phyloP scores from a whole-genome alignment of 2,888 invertebrate species.

The Leucophenga montana region DNA sequence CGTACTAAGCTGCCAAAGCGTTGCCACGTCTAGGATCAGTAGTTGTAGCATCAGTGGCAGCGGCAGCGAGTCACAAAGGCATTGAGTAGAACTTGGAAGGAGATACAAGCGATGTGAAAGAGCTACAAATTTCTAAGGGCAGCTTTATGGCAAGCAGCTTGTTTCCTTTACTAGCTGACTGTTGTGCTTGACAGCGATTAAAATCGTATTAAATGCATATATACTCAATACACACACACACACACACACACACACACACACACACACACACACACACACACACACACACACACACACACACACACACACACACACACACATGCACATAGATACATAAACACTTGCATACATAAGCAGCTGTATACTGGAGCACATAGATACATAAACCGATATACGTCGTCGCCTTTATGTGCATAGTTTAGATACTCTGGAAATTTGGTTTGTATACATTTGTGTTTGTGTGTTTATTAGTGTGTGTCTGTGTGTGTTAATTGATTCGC shows the following conservation, averaged over 20 bases:
- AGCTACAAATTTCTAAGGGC: neutral
- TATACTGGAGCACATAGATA: no score
- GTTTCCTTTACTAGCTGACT: neutral
- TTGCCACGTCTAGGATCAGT: neutral
- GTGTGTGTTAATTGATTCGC: constrained; percentile 26
- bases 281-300: constrained; percentile 2
- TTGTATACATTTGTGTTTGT: constrained; percentile 4
- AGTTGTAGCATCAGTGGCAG: neutral
- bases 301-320: neutral
- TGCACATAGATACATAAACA: constrained; percentile 3
- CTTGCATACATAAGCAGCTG: neutral
- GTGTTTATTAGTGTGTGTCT: constrained; percentile 9
- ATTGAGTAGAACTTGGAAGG: neutral
- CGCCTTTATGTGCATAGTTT: constrained; percentile 7
- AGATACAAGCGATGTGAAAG: neutral
- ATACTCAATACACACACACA: constrained; percentile 3
- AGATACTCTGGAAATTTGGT: neutral
- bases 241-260: neutral
- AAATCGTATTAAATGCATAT: constrained; percentile 23
- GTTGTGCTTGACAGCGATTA: constrained; percentile 29
- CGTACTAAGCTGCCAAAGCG: constrained; percentile 19
- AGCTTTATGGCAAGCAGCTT: constrained; percentile 2
- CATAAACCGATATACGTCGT: no score
- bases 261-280: neutral
- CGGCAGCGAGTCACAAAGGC: neutral